Base-by-base conservation (phyloP, 1,140 invertebrate species). In the Platyscapa corneri region DNA sequence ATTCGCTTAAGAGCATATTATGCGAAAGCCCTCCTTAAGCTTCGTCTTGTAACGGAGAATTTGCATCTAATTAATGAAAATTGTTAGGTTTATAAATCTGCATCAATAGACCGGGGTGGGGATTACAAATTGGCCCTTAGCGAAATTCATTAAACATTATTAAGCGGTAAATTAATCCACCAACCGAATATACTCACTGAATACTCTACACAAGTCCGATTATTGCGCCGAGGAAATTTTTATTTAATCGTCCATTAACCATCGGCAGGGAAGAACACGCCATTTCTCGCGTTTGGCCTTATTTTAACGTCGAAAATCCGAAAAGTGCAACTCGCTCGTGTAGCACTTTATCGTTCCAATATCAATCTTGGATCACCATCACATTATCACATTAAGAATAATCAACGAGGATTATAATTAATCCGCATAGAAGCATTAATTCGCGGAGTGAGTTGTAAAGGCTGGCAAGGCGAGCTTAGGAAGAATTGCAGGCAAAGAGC, bases 61-160 rank as follows among this genome's bases (percentile, higher is more conserved):
- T 76, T 76, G 46, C 75, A 76, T 76, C n/a, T 76, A 53, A 76
- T 76, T 76, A 76, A 42, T 30, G 42, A 76, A 76, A 76, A 32
- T 76, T 76, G 46, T 76, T 76, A 30, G 20, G 30, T 76, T 76
- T 76, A 76, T 76, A 74, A 74, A 74, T 74, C 70, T 74, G 16
- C 23, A 23, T n/a, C 5, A 20, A n/a, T 12, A 39, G n/a, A 42
- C n/a, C 42, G 37, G 70, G 20, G 42, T 39, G 70, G 42, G 70
- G 27, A 74, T n/a, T 74, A 42, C 70, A 74, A 74, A 74, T 74
- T 74, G 42, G 37, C 12, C 27, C n/a, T 70, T 70, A 70, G n/a
- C 37, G 34, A 37, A 37, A 70, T 70, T 70, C 67, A 7, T 34
- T 37, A 70, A 37, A 42, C 37, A 74, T 72, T 74, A 74, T 74